Base-by-base conservation (phyloP, 2,888 invertebrate genomes). In the Cataglyphis rosenhaueri region DNA sequence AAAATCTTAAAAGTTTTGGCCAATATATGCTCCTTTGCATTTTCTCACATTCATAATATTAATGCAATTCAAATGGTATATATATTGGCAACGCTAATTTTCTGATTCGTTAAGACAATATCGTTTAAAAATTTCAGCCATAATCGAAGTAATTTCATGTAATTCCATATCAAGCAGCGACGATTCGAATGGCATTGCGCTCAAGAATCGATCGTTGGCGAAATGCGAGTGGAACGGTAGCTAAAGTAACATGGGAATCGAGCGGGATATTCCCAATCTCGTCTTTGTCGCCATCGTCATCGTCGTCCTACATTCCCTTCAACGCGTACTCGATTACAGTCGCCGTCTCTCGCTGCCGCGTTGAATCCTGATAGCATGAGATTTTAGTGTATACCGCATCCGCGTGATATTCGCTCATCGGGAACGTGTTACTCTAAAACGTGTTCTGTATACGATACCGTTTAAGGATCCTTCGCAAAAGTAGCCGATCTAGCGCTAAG, bases 281-380 rank as follows among this genome's bases (percentile, higher is more conserved):
- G 82, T 85, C 83, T 71, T 66, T 71, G 59, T 62, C 74, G 75
- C 85, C 85, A 64, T 55, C 71, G 59, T 52, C 70, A 64, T 44
- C 70, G 66, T 64, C 84, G 84, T 66, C 82, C 83, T 68, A 59
- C 82, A 89, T 89, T 89, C 88, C 79, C 78, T 85, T 76, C 76
- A 70, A 71, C 84, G 75, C 86, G 83, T 85, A 90, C 91, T 88
- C 89, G 90, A 92, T 92, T 91, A 90, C 88, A 86, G 86, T 71
- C 64, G 81, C 76, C 79, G 84, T 59, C 59, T 70, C 44, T 59
- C 78, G 70, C 65, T 73, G 82, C 89, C 84, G 85, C 85, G 85
- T 86, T 88, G 90, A 92, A 92, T 91, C 88, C 86, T 89, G 91
- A 92, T 90, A 85, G 88, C 82, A 70, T 62, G 85, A 86, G 85